A percentile compares a stretch with the other conserved stretches of the same genome.
Conservation (phyloP, 2,888 invertebrate species). For the Leptopilina drosophilae region DNA sequence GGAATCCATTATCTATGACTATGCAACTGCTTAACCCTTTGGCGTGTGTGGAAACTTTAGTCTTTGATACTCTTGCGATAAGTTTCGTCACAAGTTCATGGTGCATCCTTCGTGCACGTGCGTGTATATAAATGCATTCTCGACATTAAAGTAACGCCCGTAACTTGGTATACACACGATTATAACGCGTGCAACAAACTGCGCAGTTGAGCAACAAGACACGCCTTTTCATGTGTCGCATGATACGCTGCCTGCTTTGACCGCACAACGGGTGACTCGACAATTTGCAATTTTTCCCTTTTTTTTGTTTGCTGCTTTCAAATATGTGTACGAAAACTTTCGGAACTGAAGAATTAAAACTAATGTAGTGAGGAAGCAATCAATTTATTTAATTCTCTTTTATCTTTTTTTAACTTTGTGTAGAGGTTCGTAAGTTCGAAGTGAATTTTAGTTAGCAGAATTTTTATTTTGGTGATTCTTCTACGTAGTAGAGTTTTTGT, state of each 20-base stretch:
- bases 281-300: not conserved
- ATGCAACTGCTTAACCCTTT: slow-evolving; percentile 29
- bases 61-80: slow-evolving; percentile 35
- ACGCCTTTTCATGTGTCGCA: slow-evolving; percentile 74
- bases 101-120: slow-evolving; percentile 35
- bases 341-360: too few relatives aligned
- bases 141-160: slow-evolving; percentile 45
- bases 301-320: not conserved
- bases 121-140: slow-evolving; percentile 32
- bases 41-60: slow-evolving; percentile 26
- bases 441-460: too few relatives aligned
- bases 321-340: too few relatives aligned
- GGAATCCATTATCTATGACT: slow-evolving; percentile 21
- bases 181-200: slow-evolving; percentile 74
- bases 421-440: too few relatives aligned
- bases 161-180: slow-evolving; percentile 59
- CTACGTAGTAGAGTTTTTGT: too few relatives aligned
- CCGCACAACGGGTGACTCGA: slow-evolving; percentile 44
- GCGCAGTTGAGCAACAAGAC: slow-evolving; percentile 73
- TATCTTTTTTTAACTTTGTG: too few relatives aligned
- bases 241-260: slow-evolving; percentile 69
- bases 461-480: too few relatives aligned
- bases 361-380: too few relatives aligned
- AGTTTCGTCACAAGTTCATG: slow-evolving; percentile 38
- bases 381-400: too few relatives aligned